These are phyloP conservation scores for Manis javanica DNA, from an alignment of 2,797 vertebrate genomes.

Conservation along the genomic window DNA sequence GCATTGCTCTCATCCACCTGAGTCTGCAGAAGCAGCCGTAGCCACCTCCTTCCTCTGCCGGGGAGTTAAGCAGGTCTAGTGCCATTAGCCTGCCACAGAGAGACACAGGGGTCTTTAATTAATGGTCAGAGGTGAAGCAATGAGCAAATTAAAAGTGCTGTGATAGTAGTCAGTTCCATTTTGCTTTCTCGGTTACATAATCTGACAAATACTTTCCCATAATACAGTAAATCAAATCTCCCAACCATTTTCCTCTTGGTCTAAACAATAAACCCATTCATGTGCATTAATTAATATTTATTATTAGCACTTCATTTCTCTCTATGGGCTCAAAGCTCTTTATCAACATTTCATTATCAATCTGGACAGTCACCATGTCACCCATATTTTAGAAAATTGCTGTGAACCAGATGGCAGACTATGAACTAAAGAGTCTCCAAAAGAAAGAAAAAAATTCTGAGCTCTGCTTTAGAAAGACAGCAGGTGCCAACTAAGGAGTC, in stretches of 20 bases:
- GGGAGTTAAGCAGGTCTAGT: neutral
- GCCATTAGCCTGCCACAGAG: neutral
- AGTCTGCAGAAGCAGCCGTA: neutral
- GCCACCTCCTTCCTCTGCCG: neutral
- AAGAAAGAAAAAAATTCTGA: neutral
- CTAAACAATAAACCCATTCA: neutral
- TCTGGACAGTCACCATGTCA: neutral
- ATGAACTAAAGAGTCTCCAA: neutral
- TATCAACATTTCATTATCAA: conserved; percentile 58
- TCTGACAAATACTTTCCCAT: neutral
- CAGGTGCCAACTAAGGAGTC: neutral
- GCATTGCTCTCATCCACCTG: neutral
- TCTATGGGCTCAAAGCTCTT: conserved; percentile 23
- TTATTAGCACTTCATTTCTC: conserved; percentile 48
- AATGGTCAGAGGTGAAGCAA: neutral
- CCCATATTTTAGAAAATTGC: conserved; percentile 50
- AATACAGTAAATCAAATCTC: conserved; percentile 17
- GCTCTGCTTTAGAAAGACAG: conserved; percentile 5
- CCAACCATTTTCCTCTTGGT: neutral
- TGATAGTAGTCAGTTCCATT: neutral
- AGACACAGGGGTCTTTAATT: neutral
- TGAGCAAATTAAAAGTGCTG: conserved; percentile 34
- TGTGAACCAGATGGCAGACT: conserved; percentile 52
- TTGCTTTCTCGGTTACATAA: conserved; percentile 10
- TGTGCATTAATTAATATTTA: conserved; percentile 55